Conservation (phyloP, 2,797 vertebrate species). For the Lemur catta region DNA sequence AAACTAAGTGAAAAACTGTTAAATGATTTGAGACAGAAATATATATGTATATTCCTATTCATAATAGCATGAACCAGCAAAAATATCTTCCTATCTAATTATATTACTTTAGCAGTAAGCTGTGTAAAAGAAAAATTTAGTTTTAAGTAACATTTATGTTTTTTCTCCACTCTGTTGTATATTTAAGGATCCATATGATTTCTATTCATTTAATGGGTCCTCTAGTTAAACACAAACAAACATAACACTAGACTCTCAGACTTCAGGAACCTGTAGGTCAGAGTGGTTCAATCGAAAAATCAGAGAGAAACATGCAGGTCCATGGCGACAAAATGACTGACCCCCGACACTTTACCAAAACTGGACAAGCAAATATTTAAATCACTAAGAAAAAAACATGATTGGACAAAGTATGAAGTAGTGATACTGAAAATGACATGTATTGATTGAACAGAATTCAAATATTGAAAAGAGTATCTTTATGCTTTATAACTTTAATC, state of each 20-base stretch:
- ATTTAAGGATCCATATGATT: not conserved
- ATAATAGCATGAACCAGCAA: constrained; percentile 22
- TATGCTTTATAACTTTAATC: not conserved
- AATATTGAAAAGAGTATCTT: not conserved
- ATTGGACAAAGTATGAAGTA: not conserved
- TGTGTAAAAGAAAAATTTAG: not conserved
- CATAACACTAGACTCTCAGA: not conserved
- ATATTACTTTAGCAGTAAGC: not conserved
- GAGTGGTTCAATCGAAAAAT: not conserved
- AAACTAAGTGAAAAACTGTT: not conserved
- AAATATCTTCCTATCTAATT: constrained; percentile 5
- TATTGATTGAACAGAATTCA: not conserved
- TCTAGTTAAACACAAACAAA: not conserved
- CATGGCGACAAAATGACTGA: not conserved
- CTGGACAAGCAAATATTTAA: not conserved
- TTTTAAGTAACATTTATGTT: constrained; percentile 2
- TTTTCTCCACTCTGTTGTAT: not conserved
- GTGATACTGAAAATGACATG: not conserved
- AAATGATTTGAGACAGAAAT: not conserved
- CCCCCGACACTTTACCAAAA: not conserved
- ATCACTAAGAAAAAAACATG: not conserved
- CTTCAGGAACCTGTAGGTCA: not conserved
- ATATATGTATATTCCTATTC: not conserved
- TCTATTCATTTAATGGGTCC: not conserved
- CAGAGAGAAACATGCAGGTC: not conserved